These are phyloP conservation scores for Lepisosteus oculatus DNA, from an alignment of 2,113 vertebrate species.

Conservation along the genomic window DNA sequence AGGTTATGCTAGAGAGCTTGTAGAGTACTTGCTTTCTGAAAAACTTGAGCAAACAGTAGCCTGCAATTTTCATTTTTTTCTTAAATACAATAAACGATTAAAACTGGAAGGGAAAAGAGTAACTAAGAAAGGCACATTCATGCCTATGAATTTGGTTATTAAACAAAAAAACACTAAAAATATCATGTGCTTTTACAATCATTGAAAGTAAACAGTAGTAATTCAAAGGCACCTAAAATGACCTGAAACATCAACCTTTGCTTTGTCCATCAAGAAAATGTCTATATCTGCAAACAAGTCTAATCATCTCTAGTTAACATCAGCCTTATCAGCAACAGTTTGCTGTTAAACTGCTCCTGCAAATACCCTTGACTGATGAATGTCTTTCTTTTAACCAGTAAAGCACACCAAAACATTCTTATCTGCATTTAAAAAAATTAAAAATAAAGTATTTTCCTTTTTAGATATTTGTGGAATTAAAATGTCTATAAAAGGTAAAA, in stretches of 20 bases:
- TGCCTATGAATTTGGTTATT: too few species aligned
- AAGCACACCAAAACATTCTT: neutral
- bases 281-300: neutral
- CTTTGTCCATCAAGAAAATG: constrained; percentile 8
- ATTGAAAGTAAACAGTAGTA: neutral
- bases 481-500: constrained; percentile 22
- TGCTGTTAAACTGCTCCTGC: constrained; percentile 43
- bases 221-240: neutral
- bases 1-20: too few species aligned
- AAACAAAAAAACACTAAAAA: neutral
- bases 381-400: neutral
- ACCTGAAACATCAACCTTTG: neutral
- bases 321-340: constrained; percentile 25
- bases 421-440: neutral
- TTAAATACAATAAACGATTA: too few species aligned
- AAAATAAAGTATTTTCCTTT: neutral
- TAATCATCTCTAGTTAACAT: constrained; percentile 28
- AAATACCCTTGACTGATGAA: constrained; percentile 33
- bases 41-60: neutral
- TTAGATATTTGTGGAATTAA: constrained; percentile 12
- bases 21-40: too few species aligned
- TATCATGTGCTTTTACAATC: neutral
- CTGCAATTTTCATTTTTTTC: too few species aligned
- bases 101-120: too few species aligned
- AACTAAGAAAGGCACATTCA: too few species aligned